phyloP scores from a whole-genome alignment of 2,888 invertebrate genomes.

The Protophormia terraenovae region DNA sequence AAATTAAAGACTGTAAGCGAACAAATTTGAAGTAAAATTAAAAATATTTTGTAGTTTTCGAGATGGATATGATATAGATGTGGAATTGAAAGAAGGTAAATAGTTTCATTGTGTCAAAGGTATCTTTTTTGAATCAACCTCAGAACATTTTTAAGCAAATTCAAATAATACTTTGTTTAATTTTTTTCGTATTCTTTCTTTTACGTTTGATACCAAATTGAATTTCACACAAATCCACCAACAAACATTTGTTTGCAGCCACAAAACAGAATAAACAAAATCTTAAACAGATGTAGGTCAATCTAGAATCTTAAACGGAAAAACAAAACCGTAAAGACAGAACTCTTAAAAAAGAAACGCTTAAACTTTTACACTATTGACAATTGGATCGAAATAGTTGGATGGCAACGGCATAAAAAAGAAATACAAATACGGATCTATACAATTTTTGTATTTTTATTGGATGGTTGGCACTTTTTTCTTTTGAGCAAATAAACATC shows the following conservation, averaged over 20 bases:
- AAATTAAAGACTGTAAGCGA: not conserved
- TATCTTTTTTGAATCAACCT: too few species aligned
- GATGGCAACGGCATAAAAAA: not conserved
- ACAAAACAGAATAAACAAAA: constrained; percentile 43
- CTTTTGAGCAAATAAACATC: not conserved
- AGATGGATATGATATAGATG: too few species aligned
- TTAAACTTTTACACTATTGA: constrained; percentile 62
- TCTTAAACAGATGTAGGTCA: constrained; percentile 49
- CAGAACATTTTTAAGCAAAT: too few species aligned
- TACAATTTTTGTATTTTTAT: constrained; percentile 7
- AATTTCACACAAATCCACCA: not conserved
- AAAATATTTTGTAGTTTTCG: too few species aligned
- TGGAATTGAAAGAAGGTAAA: too few species aligned
- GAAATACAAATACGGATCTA: not conserved
- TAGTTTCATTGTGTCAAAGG: too few species aligned
- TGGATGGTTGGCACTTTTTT: constrained; percentile 4
- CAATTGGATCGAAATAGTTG: constrained; percentile 41
- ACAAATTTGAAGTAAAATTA: not conserved
- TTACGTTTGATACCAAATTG: not conserved
- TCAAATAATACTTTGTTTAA: not conserved
- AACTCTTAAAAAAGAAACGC: constrained; percentile 2
- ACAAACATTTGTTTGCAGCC: constrained; percentile 14
- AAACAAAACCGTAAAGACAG: constrained; percentile 11
- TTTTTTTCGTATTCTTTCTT: not conserved
- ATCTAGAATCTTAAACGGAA: constrained; percentile 47